Evolutionary conservation across 2,113 vertebrate species (phyloP).

Genomic region (Silurus asotus): DNA sequence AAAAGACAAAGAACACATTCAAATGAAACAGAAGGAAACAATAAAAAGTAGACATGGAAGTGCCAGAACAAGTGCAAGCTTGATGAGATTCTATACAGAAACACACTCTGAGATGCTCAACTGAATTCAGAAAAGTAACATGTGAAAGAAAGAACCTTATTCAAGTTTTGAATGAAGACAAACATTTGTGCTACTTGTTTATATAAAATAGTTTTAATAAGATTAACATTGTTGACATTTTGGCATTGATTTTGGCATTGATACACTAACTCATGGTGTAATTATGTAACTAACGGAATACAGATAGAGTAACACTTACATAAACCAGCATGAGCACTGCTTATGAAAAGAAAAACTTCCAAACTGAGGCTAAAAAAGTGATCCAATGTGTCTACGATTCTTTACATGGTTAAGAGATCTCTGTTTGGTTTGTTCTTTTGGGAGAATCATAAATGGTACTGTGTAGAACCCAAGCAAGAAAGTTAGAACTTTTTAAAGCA

Average conservation of each 20-base stretch:
- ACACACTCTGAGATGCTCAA: neutral
- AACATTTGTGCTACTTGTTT: neutral
- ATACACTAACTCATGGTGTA: neutral
- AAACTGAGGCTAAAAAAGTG: neutral
- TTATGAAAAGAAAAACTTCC: neutral
- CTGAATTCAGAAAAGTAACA: neutral
- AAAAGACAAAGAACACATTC: conserved; percentile 5
- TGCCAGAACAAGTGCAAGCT: conserved; percentile 3
- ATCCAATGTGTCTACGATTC: neutral
- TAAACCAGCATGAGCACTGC: neutral
- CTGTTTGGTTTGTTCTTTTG: neutral
- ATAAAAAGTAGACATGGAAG: neutral
- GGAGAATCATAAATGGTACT: too few relatives aligned
- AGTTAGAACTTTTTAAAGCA: neutral
- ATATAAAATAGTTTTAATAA: neutral
- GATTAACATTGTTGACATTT: neutral
- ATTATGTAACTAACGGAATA: neutral
- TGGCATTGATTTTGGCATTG: neutral
- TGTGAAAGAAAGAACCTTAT: neutral
- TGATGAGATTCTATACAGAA: neutral
- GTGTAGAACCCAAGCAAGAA: neutral
- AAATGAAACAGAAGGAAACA: conserved; percentile 3
- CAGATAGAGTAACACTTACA: neutral
- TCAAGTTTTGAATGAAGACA: neutral
- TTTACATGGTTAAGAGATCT: neutral